Conservation (phyloP, 2,113 vertebrate species). For the Phalacrocorax pelagicus region DNA sequence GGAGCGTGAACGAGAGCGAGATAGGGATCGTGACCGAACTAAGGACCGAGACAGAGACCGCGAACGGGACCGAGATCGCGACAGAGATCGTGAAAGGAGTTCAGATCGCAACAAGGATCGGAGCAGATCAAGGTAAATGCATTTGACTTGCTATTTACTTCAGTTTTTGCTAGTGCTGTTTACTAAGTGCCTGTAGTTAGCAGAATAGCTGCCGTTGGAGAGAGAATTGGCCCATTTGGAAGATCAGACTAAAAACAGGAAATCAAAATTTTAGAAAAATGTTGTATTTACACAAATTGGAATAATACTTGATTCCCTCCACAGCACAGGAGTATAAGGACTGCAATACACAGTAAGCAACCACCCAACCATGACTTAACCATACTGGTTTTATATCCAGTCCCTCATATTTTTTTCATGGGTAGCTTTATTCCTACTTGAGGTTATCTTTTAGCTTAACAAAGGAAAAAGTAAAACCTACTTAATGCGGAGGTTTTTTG, state of each 20-base stretch:
- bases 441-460: not conserved
- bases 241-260: not conserved
- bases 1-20: constrained; percentile 88
- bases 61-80: constrained; percentile 87
- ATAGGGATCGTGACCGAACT: constrained; percentile 86
- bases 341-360: not conserved
- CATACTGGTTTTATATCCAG: not conserved
- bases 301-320: not conserved
- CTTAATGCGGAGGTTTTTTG: no score
- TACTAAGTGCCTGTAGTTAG: not conserved
- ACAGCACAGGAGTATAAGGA: not conserved
- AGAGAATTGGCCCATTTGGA: not conserved
- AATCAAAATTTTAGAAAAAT: not conserved
- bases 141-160: not conserved
- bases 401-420: not conserved
- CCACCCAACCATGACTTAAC: not conserved
- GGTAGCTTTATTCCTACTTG: not conserved
- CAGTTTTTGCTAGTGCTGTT: not conserved
- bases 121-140: constrained; percentile 88
- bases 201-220: not conserved
- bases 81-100: constrained; percentile 85
- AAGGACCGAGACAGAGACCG: constrained; percentile 84
- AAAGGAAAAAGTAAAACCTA: no score
- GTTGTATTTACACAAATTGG: not conserved
- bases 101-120: constrained; percentile 83